These are phyloP conservation scores for Seladonia tumulorum DNA, from an alignment of 2,888 invertebrate genomes.

Conservation along the genomic window DNA sequence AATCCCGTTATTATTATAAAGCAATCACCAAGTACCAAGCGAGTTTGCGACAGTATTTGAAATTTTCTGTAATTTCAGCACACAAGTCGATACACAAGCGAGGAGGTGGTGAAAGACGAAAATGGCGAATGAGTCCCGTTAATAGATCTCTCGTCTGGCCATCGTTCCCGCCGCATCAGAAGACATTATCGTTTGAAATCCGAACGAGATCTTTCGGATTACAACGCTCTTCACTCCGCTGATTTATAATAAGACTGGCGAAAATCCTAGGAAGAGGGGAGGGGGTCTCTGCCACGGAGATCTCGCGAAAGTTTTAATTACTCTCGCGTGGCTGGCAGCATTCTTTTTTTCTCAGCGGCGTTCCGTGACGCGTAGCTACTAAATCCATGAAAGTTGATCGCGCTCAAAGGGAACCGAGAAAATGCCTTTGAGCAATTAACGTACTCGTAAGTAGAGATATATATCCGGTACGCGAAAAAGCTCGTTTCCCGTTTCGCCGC, in stretches of 20 bases:
- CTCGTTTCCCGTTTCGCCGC: constrained; percentile 39
- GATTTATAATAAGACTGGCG: constrained; percentile 54
- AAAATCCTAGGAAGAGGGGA: not conserved
- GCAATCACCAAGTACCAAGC: too few species aligned
- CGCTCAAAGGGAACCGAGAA: constrained; percentile 58
- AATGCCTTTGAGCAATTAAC: constrained; percentile 71
- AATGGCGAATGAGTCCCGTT: not conserved
- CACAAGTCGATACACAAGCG: not conserved
- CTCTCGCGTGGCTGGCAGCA: constrained; percentile 58
- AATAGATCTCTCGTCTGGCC: constrained; percentile 3
- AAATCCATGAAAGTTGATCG: constrained; percentile 68
- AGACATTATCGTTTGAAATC: constrained; percentile 68
- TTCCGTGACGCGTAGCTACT: constrained; percentile 57
- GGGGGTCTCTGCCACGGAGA: constrained; percentile 14
- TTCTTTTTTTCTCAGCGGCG: constrained; percentile 55
- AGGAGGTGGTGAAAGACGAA: not conserved
- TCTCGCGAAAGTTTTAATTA: constrained; percentile 69
- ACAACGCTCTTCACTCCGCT: constrained; percentile 41
- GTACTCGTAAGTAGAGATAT: constrained; percentile 61
- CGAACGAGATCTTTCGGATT: constrained; percentile 59
- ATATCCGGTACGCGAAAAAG: constrained; percentile 28
- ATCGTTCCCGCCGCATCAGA: constrained; percentile 39
- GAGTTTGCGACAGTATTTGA: not conserved
- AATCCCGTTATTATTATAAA: too few species aligned
- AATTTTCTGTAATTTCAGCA: not conserved